Conservation (phyloP, 2,113 vertebrate species). For the Scartelaos histophorus region DNA sequence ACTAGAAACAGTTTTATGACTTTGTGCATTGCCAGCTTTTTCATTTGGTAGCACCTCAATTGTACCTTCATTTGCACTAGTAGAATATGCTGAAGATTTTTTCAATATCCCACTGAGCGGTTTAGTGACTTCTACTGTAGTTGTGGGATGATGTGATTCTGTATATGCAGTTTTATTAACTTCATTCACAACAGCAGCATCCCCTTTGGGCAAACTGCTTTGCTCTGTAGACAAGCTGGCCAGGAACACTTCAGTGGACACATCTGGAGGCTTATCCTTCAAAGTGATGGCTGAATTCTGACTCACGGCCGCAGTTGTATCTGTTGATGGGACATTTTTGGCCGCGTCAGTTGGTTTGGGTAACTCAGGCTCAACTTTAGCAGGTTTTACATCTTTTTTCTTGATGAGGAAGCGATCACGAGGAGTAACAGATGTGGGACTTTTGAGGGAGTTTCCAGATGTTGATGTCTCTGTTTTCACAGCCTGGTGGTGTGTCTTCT, state of each 20-base stretch:
- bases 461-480: constrained; percentile 47
- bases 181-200: constrained; percentile 29
- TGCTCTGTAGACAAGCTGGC: constrained; percentile 79
- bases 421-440: constrained; percentile 61
- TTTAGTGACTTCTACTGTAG: constrained; percentile 78
- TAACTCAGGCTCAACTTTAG: constrained; percentile 53
- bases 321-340: constrained; percentile 53
- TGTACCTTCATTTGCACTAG: constrained; percentile 73
- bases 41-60: constrained; percentile 51
- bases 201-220: constrained; percentile 59
- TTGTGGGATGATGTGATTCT: constrained; percentile 57
- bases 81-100: constrained; percentile 69
- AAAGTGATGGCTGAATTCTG: constrained; percentile 75
- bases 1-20: constrained; percentile 47
- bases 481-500: constrained; percentile 72
- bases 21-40: constrained; percentile 24
- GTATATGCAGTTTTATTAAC: constrained; percentile 41
- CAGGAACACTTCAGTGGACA: constrained; percentile 91
- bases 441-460: constrained; percentile 71
- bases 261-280: constrained; percentile 92
- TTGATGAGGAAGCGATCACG: constrained; percentile 77
- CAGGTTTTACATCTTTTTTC: constrained; percentile 75
- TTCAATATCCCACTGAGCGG: constrained; percentile 85
- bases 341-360: constrained; percentile 51
- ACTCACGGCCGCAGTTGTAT: constrained; percentile 30